Conservation (phyloP, 2,797 vertebrate genomes). For the Philypnodon macrostomus region DNA sequence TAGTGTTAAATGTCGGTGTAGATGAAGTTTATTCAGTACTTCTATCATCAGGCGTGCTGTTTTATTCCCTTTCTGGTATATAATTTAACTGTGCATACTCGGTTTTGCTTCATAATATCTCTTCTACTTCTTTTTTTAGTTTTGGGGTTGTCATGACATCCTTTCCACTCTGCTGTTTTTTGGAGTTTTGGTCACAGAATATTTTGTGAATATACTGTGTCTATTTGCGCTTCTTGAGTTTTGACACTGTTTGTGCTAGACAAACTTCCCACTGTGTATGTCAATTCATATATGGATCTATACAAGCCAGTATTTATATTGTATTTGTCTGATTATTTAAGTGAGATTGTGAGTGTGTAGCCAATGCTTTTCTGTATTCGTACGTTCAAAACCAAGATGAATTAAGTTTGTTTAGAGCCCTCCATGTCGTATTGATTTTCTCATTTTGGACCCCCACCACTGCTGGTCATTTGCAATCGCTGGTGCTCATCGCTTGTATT, state of each 20-base stretch:
- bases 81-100: neutral
- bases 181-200: constrained; percentile 27
- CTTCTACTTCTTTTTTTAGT: constrained; percentile 22
- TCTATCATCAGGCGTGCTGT: neutral
- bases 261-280: constrained; percentile 19
- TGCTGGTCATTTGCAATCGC: constrained; percentile 32
- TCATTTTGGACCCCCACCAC: constrained; percentile 20
- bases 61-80: neutral
- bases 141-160: constrained; percentile 30
- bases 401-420: constrained; percentile 5
- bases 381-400: neutral
- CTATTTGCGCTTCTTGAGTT: constrained; percentile 4
- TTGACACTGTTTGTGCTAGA: constrained; percentile 16
- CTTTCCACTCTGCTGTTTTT: constrained; percentile 25
- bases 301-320: neutral
- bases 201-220: neutral
- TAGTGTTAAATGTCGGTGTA: too few species aligned
- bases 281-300: constrained; percentile 9
- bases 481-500: constrained; percentile 20
- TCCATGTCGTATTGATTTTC: constrained; percentile 34
- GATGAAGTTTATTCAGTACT: constrained; percentile 16
- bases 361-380: neutral
- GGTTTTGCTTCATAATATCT: constrained; percentile 12
- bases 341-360: too few species aligned
- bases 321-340: too few species aligned